Evolutionary conservation across 1,140 invertebrate genomes (phyloP).

Genomic region (Drosophila guanche): DNA sequence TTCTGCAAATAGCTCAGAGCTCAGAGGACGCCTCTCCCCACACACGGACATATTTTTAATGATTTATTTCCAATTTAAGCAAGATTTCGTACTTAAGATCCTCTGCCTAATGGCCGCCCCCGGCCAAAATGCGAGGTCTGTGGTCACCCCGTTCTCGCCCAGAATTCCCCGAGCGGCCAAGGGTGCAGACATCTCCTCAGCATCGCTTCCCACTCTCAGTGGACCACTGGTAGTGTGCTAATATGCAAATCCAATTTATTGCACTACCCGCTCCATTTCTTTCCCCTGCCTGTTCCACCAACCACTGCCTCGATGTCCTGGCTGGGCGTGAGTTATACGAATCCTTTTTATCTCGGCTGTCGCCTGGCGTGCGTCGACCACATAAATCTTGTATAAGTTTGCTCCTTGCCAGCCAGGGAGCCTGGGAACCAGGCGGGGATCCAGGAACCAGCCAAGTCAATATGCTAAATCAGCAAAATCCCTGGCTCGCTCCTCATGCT

Average conservation of each 20-base stretch:
- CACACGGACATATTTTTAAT: conserved; percentile 70
- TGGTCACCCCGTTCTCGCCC: conserved; percentile 24
- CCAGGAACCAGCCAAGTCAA: conserved; percentile 57
- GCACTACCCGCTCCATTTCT: conserved; percentile 39
- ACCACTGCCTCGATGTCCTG: conserved; percentile 7
- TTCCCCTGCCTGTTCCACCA: background rate
- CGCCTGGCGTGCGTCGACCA: conserved; percentile 58
- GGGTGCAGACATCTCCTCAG: conserved; percentile 21
- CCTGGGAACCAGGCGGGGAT: conserved; percentile 26
- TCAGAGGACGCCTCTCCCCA: conserved; percentile 18
- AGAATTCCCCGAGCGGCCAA: conserved; percentile 25
- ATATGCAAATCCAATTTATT: conserved; percentile 83
- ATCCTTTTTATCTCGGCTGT: conserved; percentile 78
- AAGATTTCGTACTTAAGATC: conserved; percentile 72
- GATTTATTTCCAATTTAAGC: conserved; percentile 82
- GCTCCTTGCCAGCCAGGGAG: conserved; percentile 42
- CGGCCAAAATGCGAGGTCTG: conserved; percentile 35
- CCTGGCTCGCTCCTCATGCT: conserved; percentile 4
- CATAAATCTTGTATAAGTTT: conserved; percentile 83
- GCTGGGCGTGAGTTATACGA: conserved; percentile 62
- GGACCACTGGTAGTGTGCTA: conserved; percentile 63
- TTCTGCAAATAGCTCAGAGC: conserved; percentile 47
- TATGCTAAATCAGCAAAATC: conserved; percentile 79
- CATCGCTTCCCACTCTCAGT: background rate
- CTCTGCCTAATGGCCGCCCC: conserved; percentile 59